Conservation (phyloP, 2,113 vertebrate genomes). For the Polypterus senegalus region DNA sequence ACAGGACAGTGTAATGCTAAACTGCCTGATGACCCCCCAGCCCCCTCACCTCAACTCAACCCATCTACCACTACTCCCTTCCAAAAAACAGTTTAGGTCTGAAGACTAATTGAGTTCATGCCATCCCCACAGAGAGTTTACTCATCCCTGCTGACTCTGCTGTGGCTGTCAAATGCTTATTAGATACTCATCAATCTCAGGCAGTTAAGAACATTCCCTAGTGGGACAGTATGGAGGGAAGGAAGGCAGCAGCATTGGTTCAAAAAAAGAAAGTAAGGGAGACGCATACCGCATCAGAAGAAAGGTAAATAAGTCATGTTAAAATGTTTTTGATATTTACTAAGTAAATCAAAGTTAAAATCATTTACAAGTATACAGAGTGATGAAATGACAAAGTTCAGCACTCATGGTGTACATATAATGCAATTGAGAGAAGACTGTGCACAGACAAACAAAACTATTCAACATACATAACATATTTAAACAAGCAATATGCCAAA, state of each 20-base stretch:
- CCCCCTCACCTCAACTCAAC: slow-evolving; percentile 31
- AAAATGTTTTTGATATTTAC: too few species aligned
- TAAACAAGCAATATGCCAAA: too few species aligned
- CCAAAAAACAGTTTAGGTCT: slow-evolving; percentile 16
- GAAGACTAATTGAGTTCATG: slow-evolving; percentile 11
- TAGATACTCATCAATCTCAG: slow-evolving; percentile 54
- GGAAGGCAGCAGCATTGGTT: slow-evolving; percentile 31
- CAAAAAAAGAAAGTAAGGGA: too few species aligned
- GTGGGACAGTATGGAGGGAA: slow-evolving; percentile 34
- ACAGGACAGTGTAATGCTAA: background rate
- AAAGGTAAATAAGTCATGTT: too few species aligned
- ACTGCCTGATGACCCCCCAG: background rate
- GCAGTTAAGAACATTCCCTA: slow-evolving; percentile 52
- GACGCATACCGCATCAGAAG: too few species aligned
- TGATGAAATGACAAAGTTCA: too few species aligned
- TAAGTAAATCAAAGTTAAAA: too few species aligned
- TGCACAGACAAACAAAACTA: too few species aligned
- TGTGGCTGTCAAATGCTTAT: slow-evolving; percentile 64
- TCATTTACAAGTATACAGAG: too few species aligned
- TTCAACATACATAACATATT: too few species aligned
- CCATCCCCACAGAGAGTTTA: slow-evolving; percentile 42
- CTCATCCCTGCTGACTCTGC: slow-evolving; percentile 56
- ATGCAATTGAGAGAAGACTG: too few species aligned
- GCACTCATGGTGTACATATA: too few species aligned
- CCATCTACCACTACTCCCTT: slow-evolving; percentile 39